Evolutionary conservation across 37 sponge, comb jelly and placozoan species (phyloP), one percentile per base, ranked within the genome.

Genomic region (Bolinopsis microptera): DNA sequence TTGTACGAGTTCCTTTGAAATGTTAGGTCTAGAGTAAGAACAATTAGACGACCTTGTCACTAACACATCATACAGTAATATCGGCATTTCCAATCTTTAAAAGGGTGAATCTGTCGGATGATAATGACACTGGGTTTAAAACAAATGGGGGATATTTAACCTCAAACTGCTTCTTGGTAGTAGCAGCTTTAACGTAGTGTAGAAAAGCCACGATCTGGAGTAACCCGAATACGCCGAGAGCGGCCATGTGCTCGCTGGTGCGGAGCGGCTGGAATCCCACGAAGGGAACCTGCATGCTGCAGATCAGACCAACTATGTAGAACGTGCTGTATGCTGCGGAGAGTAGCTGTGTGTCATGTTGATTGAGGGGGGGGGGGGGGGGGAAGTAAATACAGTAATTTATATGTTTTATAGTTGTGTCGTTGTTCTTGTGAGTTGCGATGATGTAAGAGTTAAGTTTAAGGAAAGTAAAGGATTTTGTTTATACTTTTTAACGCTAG

Each of bases 221-320:
- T 30, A 86, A 48, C 0, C 90, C 90, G 90, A 86, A 86, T 2
- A 86, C 90, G 23, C 90, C 90, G 61, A 86, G 61, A 16, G 99
- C 97, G 0, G 99, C 98, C 99, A 99, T 99, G 95, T 99, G 99
- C 93, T 99, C 99, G 67, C 97, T 97, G 83, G 99, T 99, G 38
- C 99, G 93, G 93, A 99, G 94, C 74, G 99, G 99, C 69, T 97
- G 97, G 76, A 99, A 99, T 0, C 99, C 98, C 13, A 99, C 99
- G 93, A 99, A 97, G 26, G 99, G 99, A 1, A 99, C 95, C 92
- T 99, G 99, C 99, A 99, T 99, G 38, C 97, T 97, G 95, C 96
- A 86, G 32, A 99, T 35, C 69, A 99, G 95, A 9, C 99, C 99
- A 69, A 99, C 95, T 26, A 99, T 96, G 94, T 95, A 99, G 95